Evolutionary conservation across 2,113 vertebrate species (phyloP).

Genomic region (Isurus oxyrinchus): DNA sequence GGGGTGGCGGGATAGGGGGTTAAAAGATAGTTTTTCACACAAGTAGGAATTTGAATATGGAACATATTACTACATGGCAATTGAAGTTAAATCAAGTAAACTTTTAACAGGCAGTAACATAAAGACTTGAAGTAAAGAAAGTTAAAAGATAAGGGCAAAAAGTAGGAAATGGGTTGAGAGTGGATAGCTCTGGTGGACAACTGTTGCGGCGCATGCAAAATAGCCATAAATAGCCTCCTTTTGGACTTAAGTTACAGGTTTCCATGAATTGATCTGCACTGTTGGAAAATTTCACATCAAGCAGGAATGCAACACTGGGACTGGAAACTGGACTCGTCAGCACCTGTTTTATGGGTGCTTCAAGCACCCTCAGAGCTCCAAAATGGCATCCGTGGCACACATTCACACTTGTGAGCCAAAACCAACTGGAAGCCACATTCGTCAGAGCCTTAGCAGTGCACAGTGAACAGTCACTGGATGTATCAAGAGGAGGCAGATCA

Average conservation of each 20-base stretch:
- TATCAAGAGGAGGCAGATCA: no score
- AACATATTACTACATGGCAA: not conserved
- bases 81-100: not conserved
- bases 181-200: not conserved
- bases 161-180: not conserved
- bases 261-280: not conserved
- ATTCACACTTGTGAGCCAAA: no score
- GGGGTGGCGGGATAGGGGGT: not conserved
- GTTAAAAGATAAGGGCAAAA: not conserved
- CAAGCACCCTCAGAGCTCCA: no score
- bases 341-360: no score
- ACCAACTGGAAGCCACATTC: no score
- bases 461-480: no score
- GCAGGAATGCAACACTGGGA: not conserved
- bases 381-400: no score
- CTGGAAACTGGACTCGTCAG: no score
- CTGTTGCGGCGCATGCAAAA: not conserved
- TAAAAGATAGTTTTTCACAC: not conserved
- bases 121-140: not conserved
- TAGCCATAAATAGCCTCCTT: not conserved
- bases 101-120: not conserved
- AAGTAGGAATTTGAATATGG: not conserved
- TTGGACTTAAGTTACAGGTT: not conserved
- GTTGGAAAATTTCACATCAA: not conserved
- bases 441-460: no score